Percentiles rank a stretch among this genome's conserved stretches.
These are phyloP conservation scores for Caenorhabditis sp. DNA, from an alignment of 2,888 invertebrate species.

Conservation along the genomic window DNA sequence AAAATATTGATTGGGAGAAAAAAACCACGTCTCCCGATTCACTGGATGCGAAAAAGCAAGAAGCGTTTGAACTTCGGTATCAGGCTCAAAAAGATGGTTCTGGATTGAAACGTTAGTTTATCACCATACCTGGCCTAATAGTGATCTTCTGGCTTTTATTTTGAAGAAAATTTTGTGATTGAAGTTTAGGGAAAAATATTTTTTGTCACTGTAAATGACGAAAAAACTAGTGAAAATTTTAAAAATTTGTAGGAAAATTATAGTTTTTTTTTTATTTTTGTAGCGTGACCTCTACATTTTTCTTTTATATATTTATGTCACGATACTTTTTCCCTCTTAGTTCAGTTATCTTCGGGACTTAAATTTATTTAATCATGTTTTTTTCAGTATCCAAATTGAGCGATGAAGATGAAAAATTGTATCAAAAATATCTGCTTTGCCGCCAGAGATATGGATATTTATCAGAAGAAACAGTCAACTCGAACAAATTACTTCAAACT, in stretches of 20 bases:
- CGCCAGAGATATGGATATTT: constrained; percentile 14
- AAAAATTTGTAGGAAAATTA: background rate
- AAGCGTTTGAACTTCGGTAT: background rate
- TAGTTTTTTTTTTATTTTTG: background rate
- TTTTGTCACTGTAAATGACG: too few relatives aligned
- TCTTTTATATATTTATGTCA: too few relatives aligned
- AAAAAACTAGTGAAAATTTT: too few relatives aligned
- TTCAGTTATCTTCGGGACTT: too few relatives aligned
- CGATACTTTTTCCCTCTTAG: too few relatives aligned
- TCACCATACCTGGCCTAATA: too few relatives aligned
- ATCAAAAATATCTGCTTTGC: constrained; percentile 22
- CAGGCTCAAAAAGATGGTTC: background rate
- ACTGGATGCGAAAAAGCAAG: background rate
- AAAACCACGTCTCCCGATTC: background rate
- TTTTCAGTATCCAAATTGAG: constrained; percentile 18
- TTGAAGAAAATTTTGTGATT: too few relatives aligned
- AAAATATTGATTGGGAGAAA: background rate
- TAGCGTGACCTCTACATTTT: too few relatives aligned
- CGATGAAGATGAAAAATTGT: constrained; percentile 16
- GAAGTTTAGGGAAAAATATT: too few relatives aligned
- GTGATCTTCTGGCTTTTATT: too few relatives aligned
- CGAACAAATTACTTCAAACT: constrained; percentile 9
- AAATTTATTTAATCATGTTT: too few relatives aligned
- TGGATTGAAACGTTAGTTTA: background rate
- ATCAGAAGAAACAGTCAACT: constrained; percentile 16